Evolutionary conservation across 2,888 invertebrate species (phyloP).

Genomic region (Hydriomena furcata): DNA sequence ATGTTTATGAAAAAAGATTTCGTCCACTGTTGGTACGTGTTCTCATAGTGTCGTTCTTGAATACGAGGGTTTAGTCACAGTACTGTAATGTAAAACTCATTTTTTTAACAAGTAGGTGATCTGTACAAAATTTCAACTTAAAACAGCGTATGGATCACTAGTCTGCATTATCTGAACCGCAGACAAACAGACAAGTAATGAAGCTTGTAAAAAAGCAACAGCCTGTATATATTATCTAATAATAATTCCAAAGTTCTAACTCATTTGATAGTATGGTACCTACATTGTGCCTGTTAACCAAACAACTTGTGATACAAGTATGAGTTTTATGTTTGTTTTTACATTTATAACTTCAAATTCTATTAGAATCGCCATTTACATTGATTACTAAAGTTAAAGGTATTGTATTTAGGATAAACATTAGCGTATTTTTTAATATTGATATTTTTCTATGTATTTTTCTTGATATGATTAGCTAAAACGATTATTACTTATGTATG

Average conservation of each 20-base stretch:
- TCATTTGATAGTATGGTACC: background rate
- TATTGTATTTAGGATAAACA: constrained; percentile 24
- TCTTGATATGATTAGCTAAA: constrained; percentile 40
- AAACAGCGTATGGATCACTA: background rate
- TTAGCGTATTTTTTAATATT: constrained; percentile 25
- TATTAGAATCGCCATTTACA: constrained; percentile 29
- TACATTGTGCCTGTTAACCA: constrained; percentile 14
- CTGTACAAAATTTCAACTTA: background rate
- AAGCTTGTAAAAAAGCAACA: constrained; percentile 3
- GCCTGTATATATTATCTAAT: background rate
- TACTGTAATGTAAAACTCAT: background rate
- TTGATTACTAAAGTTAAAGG: constrained; percentile 20
- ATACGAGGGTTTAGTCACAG: no score
- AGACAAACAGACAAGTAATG: background rate
- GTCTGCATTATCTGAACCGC: background rate
- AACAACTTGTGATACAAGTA: background rate
- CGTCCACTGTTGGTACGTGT: no score
- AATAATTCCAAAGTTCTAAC: background rate
- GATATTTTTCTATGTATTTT: constrained; percentile 34
- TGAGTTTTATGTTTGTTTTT: background rate
- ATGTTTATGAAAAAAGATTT: no score
- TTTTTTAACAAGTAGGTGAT: background rate
- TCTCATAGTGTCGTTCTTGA: no score
- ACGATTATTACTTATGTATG: constrained; percentile 28
- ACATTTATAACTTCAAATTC: constrained; percentile 13